Base-by-base conservation (phyloP, 1,140 invertebrate species). In the Sycophaga agraensis region DNA sequence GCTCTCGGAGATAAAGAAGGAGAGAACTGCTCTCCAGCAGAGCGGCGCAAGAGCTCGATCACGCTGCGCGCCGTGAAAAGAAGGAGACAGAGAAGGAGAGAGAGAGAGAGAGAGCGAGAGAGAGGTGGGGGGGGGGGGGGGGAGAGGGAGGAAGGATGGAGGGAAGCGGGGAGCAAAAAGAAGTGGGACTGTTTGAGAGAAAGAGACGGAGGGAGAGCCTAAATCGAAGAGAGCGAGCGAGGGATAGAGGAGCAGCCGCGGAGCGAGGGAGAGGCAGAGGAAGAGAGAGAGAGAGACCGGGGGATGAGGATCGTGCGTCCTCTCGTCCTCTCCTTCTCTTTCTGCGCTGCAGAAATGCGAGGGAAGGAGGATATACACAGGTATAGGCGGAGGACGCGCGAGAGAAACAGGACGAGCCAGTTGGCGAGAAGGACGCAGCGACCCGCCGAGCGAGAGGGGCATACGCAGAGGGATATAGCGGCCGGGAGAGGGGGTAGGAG, bases 31-130 rank as follows among this genome's bases (percentile, higher is more conserved):
- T n/a, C n/a, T n/a, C n/a, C n/a, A n/a, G n/a, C n/a, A n/a, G n/a
- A n/a, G n/a, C n/a, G n/a, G n/a, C n/a, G n/a, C n/a, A n/a, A n/a
- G n/a, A n/a, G n/a, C n/a, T n/a, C n/a, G n/a, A n/a, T n/a, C n/a
- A n/a, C n/a, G n/a, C n/a, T n/a, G n/a, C n/a, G n/a, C n/a, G n/a
- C n/a, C n/a, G n/a, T n/a, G n/a, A n/a, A n/a, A n/a, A n/a, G n/a
- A n/a, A n/a, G n/a, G 34, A 40, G 24, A 39, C 7, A 28, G 28
- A 42, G 35, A 22, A 45, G 22, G 21, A 50, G 46, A 49, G 46
- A 50, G 42, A 50, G 35, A 55, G 40, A 34, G 40, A 43, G 26
- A 64, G 35, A n/a, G 31, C 9, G 48, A 51, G 57, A 31, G 24
- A 59, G 57, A 11, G 16, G 24, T 17, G 53, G 43, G 24, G 28